A percentile compares a stretch with the other conserved stretches of the same genome.
These are phyloP conservation scores for Coccyzus lansbergi DNA, from an alignment of 2,797 vertebrate species.

Conservation along the genomic window DNA sequence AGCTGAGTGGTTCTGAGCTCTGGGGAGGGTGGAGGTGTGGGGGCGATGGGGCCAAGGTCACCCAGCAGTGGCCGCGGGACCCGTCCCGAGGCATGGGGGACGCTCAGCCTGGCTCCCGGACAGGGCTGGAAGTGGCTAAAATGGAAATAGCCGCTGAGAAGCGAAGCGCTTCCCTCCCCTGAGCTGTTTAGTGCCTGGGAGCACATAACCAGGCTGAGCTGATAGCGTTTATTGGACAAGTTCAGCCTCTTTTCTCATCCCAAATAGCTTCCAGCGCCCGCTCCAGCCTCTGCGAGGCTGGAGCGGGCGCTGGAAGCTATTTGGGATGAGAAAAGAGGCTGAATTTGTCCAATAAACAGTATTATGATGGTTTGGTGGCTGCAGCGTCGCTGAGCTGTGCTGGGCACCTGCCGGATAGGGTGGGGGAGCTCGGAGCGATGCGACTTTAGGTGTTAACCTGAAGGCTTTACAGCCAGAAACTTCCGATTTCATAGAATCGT, in stretches of 20 bases:
- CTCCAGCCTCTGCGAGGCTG: rapidly evolving
- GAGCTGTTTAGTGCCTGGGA: not conserved
- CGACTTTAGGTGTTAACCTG: not conserved
- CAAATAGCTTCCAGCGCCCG: not conserved
- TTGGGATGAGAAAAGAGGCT: not conserved
- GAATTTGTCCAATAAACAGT: not conserved
- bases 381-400: rapidly evolving
- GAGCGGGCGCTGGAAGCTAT: rapidly evolving
- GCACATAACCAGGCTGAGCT: not conserved
- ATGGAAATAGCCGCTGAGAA: slow-evolving; percentile 17
- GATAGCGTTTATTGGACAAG: not conserved
- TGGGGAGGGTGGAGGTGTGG: rapidly evolving
- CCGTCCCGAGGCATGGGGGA: not conserved
- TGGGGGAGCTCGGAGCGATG: not conserved
- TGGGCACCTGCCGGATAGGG: rapidly evolving
- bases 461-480: not conserved
- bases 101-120: not conserved
- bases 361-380: rapidly evolving
- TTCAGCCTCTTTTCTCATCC: not conserved
- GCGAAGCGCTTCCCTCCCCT: not conserved
- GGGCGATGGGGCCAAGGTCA: not conserved
- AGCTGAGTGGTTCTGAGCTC: no score
- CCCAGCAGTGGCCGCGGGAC: not conserved
- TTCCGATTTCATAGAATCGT: no score
- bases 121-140: not conserved